These are phyloP conservation scores for Fregetta grallaria DNA, from an alignment of 2,113 vertebrate species.

Conservation along the genomic window DNA sequence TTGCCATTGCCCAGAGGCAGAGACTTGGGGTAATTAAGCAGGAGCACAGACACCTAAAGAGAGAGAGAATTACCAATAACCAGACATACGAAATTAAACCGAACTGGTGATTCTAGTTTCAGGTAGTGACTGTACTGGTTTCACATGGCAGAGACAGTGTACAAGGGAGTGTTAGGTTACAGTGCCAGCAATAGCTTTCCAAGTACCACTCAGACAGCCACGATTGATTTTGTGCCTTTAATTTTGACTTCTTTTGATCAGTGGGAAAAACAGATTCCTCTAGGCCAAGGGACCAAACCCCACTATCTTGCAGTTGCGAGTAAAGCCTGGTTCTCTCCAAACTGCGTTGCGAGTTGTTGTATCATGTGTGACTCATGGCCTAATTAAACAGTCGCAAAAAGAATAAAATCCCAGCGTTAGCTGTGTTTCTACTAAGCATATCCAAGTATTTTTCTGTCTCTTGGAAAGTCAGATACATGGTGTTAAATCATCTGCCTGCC, in stretches of 20 bases:
- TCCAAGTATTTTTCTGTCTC: conserved; percentile 11
- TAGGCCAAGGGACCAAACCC: background rate
- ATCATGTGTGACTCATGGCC: background rate
- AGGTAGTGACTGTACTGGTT: conserved; percentile 35
- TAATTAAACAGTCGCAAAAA: conserved; percentile 16
- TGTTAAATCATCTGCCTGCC: conserved; percentile 14
- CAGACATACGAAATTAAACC: background rate
- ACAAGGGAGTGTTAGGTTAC: background rate
- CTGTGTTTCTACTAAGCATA: background rate
- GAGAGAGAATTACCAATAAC: conserved; percentile 28
- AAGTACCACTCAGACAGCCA: background rate
- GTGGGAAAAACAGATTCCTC: background rate
- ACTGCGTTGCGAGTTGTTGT: background rate
- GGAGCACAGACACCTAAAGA: background rate
- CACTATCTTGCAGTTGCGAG: background rate
- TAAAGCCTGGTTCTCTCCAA: background rate
- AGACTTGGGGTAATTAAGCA: conserved; percentile 37
- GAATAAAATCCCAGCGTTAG: background rate
- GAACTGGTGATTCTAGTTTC: conserved; percentile 50
- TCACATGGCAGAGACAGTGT: background rate
- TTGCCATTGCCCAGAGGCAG: conserved; percentile 17
- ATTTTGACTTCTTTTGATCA: conserved; percentile 17
- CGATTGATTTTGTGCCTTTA: background rate
- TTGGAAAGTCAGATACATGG: background rate
- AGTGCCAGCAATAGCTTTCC: conserved; percentile 1